Conservation (phyloP, 2,888 invertebrate genomes). For the Netelia inedita region DNA sequence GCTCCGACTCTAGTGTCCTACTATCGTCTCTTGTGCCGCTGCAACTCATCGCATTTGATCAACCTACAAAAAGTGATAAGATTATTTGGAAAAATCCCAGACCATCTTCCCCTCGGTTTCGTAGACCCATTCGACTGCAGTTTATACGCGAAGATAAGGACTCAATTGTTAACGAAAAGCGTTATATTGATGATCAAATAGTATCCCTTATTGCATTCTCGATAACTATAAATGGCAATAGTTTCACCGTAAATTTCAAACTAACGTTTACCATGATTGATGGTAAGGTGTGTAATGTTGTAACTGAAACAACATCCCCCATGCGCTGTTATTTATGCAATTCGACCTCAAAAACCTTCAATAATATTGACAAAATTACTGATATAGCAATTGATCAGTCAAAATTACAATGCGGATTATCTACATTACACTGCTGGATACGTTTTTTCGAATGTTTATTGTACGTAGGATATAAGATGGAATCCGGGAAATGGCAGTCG, state of each 20-base stretch:
- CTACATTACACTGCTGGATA: not conserved
- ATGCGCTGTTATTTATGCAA: not conserved
- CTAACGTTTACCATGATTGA: not conserved
- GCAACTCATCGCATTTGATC: constrained; percentile 20
- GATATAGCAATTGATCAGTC: not conserved
- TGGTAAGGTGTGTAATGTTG: not conserved
- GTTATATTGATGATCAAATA: not conserved
- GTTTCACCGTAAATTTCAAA: not conserved
- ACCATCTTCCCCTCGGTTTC: not conserved
- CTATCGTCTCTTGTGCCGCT: constrained; percentile 58
- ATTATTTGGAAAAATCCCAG: constrained; percentile 44
- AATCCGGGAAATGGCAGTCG: not conserved
- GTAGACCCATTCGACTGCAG: not conserved
- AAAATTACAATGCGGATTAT: not conserved
- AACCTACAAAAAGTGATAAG: constrained; percentile 10
- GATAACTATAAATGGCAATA: not conserved
- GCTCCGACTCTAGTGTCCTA: constrained; percentile 59
- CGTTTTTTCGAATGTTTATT: constrained; percentile 1
- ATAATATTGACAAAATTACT: not conserved
- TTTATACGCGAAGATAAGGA: not conserved
- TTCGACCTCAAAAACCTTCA: not conserved
- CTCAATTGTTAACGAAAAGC: not conserved
- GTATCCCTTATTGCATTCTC: not conserved
- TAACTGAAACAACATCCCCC: not conserved
- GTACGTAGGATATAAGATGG: not conserved